Evolutionary conservation across 23 tunicate species (phyloP).

Genomic region (Oikopleura dioica): DNA sequence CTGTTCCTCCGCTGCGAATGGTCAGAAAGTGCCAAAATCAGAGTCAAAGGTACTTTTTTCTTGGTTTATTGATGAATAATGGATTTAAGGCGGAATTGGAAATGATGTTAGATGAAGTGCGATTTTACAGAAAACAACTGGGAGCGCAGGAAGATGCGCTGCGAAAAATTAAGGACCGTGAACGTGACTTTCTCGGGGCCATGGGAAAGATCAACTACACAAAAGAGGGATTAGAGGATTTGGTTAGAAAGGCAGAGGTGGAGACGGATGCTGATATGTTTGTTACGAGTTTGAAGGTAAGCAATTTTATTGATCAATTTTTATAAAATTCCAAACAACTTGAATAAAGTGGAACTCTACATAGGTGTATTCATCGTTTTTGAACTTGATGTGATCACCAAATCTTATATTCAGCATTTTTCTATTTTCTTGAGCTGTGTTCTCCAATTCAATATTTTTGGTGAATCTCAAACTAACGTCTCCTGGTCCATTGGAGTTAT

Average conservation of each 20-base stretch:
- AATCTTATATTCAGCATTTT: too few relatives aligned
- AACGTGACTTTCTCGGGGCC: not conserved
- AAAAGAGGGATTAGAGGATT: conserved; percentile 3
- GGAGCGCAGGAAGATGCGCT: conserved; percentile 12
- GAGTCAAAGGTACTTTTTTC: too few relatives aligned
- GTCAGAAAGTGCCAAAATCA: not conserved
- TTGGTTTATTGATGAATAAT: too few relatives aligned
- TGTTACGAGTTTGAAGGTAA: not conserved
- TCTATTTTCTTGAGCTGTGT: too few relatives aligned
- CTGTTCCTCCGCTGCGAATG: not conserved
- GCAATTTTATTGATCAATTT: not conserved
- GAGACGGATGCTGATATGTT: not conserved
- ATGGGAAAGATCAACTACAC: not conserved
- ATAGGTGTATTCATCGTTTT: too few relatives aligned
- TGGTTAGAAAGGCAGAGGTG: not conserved
- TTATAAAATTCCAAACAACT: too few relatives aligned
- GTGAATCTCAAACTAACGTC: too few relatives aligned
- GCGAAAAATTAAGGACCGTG: not conserved
- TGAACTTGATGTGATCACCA: too few relatives aligned
- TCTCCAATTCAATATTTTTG: too few relatives aligned
- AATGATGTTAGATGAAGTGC: not conserved
- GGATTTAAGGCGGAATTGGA: conserved; percentile 1
- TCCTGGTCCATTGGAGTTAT: too few relatives aligned
- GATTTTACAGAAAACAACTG: conserved; percentile 13
- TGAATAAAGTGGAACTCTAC: too few relatives aligned